These are phyloP conservation scores for Pomatorhinus ruficollis DNA, from an alignment of 2,113 vertebrate genomes.

Conservation along the genomic window DNA sequence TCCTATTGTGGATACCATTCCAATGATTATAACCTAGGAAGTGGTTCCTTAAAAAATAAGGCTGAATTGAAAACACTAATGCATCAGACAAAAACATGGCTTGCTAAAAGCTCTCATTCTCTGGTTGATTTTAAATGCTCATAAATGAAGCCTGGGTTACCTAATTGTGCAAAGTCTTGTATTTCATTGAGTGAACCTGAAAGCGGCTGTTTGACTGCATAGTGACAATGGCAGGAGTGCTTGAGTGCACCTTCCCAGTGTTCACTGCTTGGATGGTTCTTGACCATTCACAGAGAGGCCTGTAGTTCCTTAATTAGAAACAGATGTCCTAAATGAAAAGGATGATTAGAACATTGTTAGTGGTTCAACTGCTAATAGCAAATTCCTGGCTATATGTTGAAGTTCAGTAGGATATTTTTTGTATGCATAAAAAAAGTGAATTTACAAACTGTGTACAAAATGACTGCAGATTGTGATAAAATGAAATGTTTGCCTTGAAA, in stretches of 20 bases:
- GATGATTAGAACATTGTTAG: background rate
- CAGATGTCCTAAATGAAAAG: slow-evolving; percentile 41
- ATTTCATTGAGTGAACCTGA: background rate
- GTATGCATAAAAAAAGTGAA: background rate
- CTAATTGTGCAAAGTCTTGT: background rate
- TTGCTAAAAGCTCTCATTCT: background rate
- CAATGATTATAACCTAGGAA: background rate
- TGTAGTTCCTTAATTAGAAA: background rate
- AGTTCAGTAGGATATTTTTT: background rate
- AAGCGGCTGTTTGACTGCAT: background rate
- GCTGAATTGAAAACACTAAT: background rate
- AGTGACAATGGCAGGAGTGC: fast-evolving
- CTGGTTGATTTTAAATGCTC: background rate
- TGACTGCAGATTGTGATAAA: background rate
- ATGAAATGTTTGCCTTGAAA: background rate
- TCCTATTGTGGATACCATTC: background rate
- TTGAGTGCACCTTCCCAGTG: background rate
- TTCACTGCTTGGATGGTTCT: background rate
- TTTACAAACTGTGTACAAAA: background rate
- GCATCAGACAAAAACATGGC: background rate
- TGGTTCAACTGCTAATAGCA: background rate
- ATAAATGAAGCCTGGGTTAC: background rate
- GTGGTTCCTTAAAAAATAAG: background rate
- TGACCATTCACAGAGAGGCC: background rate
- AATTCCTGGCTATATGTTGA: background rate